Conservation (phyloP, 2,797 vertebrate species). For the Chaetodon trifasciatus region DNA sequence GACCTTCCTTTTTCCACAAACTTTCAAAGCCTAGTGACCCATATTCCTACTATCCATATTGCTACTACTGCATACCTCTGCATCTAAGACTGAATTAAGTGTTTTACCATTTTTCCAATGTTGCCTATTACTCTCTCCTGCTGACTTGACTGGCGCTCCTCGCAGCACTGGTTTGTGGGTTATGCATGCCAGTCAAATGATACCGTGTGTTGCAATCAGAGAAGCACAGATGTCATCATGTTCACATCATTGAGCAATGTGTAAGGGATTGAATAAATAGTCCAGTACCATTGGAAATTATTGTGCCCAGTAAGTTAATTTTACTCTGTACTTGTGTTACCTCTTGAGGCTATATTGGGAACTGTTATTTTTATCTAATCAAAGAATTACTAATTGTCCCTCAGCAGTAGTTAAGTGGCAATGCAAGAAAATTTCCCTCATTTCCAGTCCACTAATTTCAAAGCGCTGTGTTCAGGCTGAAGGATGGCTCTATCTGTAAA, state of each 20-base stretch:
- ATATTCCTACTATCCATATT: slow-evolving; percentile 36
- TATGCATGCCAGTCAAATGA: slow-evolving; percentile 66
- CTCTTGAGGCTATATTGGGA: slow-evolving; percentile 3
- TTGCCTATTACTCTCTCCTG: slow-evolving; percentile 48
- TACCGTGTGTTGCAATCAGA: slow-evolving; percentile 57
- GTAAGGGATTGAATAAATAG: slow-evolving; percentile 31
- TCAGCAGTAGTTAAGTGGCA: slow-evolving; percentile 7
- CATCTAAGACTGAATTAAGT: slow-evolving; percentile 44
- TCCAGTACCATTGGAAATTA: slow-evolving; percentile 26
- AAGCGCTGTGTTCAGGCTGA: slow-evolving; percentile 17
- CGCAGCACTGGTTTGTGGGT: slow-evolving; percentile 66
- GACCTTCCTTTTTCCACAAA: slow-evolving; percentile 17
- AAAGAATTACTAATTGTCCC: slow-evolving; percentile 22
- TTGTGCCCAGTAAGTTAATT: slow-evolving; percentile 14
- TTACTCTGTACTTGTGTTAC: slow-evolving; percentile 6
- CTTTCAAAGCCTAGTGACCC: slow-evolving; percentile 48
- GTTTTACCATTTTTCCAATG: slow-evolving; percentile 59
- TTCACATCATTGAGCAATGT: slow-evolving; percentile 48
- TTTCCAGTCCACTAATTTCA: slow-evolving; percentile 38
- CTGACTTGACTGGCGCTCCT: slow-evolving; percentile 64
- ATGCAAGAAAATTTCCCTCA: slow-evolving; percentile 12
- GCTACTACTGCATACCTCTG: slow-evolving; percentile 19
- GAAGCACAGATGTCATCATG: slow-evolving; percentile 45
- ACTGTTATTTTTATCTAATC: slow-evolving; percentile 33
- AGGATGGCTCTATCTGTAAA: slow-evolving; percentile 34